Evolutionary conservation across 1,140 invertebrate genomes (phyloP).

Genomic region (Parapsyche elsis): DNA sequence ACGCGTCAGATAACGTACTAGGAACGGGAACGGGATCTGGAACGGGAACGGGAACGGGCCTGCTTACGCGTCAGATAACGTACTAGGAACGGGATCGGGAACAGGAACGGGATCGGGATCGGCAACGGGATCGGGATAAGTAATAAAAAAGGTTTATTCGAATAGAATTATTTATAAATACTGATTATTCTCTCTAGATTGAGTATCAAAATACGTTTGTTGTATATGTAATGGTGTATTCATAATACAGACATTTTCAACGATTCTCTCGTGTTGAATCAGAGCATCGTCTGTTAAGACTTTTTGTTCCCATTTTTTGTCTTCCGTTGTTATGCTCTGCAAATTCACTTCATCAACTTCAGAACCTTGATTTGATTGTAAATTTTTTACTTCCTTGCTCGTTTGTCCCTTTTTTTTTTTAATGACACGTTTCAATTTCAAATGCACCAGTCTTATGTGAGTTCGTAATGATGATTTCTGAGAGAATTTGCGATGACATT

Average conservation of each 20-base stretch:
- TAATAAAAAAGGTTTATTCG: too few relatives aligned
- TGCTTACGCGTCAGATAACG: too few relatives aligned
- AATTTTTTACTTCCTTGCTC: not conserved
- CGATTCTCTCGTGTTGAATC: not conserved
- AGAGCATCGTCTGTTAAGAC: not conserved
- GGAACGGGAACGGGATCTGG: too few relatives aligned
- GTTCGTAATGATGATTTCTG: conserved; percentile 62
- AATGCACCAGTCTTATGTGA: conserved; percentile 61
- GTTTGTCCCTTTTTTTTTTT: conserved; percentile 22
- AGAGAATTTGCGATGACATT: conserved; percentile 64
- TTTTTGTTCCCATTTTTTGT: not conserved
- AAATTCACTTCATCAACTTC: not conserved
- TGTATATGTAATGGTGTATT: not conserved
- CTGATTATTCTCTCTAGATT: not conserved
- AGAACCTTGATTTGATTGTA: not conserved
- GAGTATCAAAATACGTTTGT: not conserved
- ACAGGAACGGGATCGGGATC: too few relatives aligned
- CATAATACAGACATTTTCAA: not conserved
- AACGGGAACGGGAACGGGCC: too few relatives aligned
- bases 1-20: too few relatives aligned
- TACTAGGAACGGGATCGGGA: too few relatives aligned
- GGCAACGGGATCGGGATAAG: too few relatives aligned
- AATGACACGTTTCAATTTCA: conserved; percentile 57
- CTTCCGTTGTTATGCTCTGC: not conserved
- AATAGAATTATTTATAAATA: too few relatives aligned